These are phyloP conservation scores for Vesta saturnalis DNA, from an alignment of 2,888 invertebrate genomes.

Conservation along the genomic window DNA sequence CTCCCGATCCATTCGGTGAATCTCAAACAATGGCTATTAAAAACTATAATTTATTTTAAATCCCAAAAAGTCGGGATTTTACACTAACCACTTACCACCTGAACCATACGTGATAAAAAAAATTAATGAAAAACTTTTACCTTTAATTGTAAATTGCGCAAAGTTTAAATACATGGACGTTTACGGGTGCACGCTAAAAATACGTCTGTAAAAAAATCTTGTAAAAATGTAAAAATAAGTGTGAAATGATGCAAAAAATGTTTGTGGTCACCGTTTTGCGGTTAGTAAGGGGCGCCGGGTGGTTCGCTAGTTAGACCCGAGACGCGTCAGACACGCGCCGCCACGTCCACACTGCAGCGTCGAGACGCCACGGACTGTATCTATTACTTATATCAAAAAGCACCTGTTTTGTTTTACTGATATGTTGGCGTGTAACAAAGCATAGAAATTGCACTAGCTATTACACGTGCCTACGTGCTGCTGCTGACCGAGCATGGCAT, in stretches of 20 bases:
- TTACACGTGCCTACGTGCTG: conserved; percentile 37
- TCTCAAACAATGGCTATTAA: conserved; percentile 45
- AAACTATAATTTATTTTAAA: conserved; percentile 4
- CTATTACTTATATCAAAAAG: conserved; percentile 58
- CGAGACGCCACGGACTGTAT: conserved; percentile 53
- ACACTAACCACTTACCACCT: background rate
- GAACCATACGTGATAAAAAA: background rate
- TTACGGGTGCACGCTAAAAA: background rate
- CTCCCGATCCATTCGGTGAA: conserved; percentile 54
- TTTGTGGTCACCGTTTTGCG: conserved; percentile 53
- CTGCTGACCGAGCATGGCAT: conserved; percentile 35
- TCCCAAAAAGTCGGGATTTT: background rate
- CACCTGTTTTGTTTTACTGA: conserved; percentile 51
- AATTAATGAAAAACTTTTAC: background rate
- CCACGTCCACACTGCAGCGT: conserved; percentile 57
- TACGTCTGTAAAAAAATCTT: background rate
- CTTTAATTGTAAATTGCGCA: no score
- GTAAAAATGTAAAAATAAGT: background rate
- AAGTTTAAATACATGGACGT: no score
- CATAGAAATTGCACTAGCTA: conserved; percentile 31
- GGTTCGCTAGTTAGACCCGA: conserved; percentile 61
- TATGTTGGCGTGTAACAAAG: conserved; percentile 43
- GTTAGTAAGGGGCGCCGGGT: conserved; percentile 51
- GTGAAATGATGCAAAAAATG: conserved; percentile 41
- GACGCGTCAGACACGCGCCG: conserved; percentile 64